Evolutionary conservation across 2,888 invertebrate species (phyloP), one percentile per base, ranked within the genome.

Genomic region (Notodonta ziczac): DNA sequence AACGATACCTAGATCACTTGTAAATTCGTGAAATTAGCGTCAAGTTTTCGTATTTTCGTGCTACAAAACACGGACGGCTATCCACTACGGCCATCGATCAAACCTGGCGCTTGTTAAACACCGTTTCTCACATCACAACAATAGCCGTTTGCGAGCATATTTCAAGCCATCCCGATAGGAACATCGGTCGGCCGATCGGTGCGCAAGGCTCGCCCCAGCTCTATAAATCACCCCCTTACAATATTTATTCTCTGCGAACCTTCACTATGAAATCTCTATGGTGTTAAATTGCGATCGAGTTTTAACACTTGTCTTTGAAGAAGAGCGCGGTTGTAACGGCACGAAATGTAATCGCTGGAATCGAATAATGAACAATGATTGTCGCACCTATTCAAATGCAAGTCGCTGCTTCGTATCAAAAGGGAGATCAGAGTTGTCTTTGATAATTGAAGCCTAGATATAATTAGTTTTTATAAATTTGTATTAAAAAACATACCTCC

Each of bases 111-210:
- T 91, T 91, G 91, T 91, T 91, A 91, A 88, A 91, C 90, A 91
- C 91, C 86, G 91, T 91, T 91, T 91, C 91, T 90, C 91, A 91
- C 91, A 91, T 91, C 90, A 87, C 91, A 90, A 91, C 92, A 91
- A 91, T 91, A 86, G 91, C 87, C 83, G 84, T 86, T 84, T 83
- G 87, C 87, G 82, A 89, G 92, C 91, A 92, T 93, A 93, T 91
- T 93, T 93, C 92, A 93, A 90, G 84, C 85, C 87, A 86, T 87
- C 87, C 88, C 86, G 90, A 90, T 92, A 89, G 87, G 80, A 86
- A 87, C 90, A 91, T 89, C 90, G 90, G 83, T 80, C 81, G 80
- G 81, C 80, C 88, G 89, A 89, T 89, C 87, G 89, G 85, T 79
- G 81, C 74, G 86, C 85, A 80, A 81, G 85, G 83, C 83, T 80